Percentiles rank a stretch among this genome's conserved stretches.
Evolutionary conservation across 2,797 vertebrate species (phyloP).

Genomic region (Labroides dimidiatus): DNA sequence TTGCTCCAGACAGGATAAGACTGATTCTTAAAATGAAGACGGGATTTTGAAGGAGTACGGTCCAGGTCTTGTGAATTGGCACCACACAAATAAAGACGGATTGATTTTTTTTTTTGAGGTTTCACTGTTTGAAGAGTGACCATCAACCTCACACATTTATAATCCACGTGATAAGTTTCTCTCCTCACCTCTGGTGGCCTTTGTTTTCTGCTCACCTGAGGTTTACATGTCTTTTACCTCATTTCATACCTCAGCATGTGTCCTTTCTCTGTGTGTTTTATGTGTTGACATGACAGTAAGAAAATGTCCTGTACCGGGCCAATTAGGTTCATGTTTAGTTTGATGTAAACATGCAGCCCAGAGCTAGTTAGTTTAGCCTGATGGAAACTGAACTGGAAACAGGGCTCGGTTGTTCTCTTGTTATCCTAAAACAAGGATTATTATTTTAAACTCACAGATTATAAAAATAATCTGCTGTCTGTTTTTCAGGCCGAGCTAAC

Average conservation of each 20-base stretch:
- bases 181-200: not conserved
- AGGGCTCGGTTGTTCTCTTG: too few species aligned
- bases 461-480: not conserved
- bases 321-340: not conserved
- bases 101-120: too few species aligned
- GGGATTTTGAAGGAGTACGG: too few species aligned
- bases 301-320: not conserved
- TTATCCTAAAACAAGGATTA: too few species aligned
- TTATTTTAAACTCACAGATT: not conserved
- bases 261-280: not conserved
- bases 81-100: too few species aligned
- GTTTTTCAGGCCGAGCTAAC: not conserved
- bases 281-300: not conserved
- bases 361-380: constrained; percentile 2
- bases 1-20: too few species aligned
- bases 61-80: too few species aligned
- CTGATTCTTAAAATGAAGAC: too few species aligned
- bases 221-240: not conserved
- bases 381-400: not conserved
- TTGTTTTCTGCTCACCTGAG: not conserved
- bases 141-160: not conserved
- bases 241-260: not conserved
- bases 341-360: not conserved
- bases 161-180: not conserved
- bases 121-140: not conserved